Evolutionary conservation across 2,888 invertebrate genomes (phyloP).

Genomic region (Dicyrtoma fusca): DNA sequence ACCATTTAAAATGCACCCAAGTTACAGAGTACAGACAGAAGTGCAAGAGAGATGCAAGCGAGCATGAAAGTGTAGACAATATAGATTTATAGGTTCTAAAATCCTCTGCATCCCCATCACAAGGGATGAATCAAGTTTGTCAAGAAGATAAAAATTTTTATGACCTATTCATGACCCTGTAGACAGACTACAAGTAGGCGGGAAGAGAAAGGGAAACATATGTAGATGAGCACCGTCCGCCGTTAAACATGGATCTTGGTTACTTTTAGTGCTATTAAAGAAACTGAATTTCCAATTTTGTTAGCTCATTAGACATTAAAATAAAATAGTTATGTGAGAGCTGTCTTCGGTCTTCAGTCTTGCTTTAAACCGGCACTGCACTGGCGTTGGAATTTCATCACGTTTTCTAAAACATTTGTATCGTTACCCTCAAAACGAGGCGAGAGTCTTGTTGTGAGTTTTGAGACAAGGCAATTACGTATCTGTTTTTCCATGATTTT

Average conservation of each 20-base stretch:
- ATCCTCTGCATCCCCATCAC: slow-evolving; percentile 3
- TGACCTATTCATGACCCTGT: slow-evolving; percentile 37
- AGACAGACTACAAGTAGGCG: background rate
- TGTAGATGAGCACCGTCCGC: slow-evolving; percentile 1
- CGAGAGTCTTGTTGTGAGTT: too few relatives aligned
- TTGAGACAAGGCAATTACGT: too few relatives aligned
- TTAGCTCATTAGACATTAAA: slow-evolving; percentile 32
- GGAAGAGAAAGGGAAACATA: slow-evolving; percentile 1
- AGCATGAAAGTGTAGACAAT: too few relatives aligned
- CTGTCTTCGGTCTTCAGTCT: too few relatives aligned
- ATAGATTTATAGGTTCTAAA: slow-evolving; percentile 12
- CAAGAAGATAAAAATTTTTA: slow-evolving; percentile 52
- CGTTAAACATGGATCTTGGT: slow-evolving; percentile 22
- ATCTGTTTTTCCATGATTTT: background rate
- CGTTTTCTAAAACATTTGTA: too few relatives aligned
- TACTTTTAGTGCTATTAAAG: slow-evolving; percentile 16
- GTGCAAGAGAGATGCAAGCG: too few relatives aligned
- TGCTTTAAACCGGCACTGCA: too few relatives aligned
- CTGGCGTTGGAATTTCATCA: too few relatives aligned
- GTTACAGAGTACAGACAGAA: too few relatives aligned
- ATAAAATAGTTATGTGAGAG: background rate
- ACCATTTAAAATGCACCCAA: too few relatives aligned
- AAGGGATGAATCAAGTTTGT: slow-evolving; percentile 48
- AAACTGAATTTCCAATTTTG: slow-evolving; percentile 21
- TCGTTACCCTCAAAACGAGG: too few relatives aligned